Conservation (phyloP, 2,888 invertebrate species). For the Eristalinus aeneus region DNA sequence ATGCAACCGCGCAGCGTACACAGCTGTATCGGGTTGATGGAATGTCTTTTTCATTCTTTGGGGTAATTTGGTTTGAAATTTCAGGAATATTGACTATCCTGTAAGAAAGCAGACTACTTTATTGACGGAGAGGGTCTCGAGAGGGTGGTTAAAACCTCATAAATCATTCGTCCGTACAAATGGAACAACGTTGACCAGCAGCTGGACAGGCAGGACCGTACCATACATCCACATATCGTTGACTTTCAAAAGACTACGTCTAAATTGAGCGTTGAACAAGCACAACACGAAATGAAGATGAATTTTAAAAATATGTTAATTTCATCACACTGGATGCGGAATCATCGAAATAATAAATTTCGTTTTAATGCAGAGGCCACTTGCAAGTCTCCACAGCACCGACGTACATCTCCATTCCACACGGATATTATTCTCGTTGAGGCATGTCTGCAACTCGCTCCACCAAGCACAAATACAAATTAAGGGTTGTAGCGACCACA, state of each 20-base stretch:
- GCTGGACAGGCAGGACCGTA: background rate
- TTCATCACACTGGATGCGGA: background rate
- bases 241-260: background rate
- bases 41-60: background rate
- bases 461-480: constrained; percentile 28
- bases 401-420: background rate
- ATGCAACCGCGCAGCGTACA: background rate
- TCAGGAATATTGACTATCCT: background rate
- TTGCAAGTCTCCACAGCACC: background rate
- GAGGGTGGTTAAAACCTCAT: too few species aligned
- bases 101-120: background rate
- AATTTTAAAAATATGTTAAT: background rate
- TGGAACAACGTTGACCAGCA: too few species aligned
- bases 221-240: background rate
- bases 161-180: too few species aligned
- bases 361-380: background rate
- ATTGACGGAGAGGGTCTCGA: background rate
- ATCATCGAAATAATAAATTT: background rate
- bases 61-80: background rate
- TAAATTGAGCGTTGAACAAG: background rate
- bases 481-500: constrained; percentile 9
- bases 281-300: background rate
- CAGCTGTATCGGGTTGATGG: background rate
- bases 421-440: constrained; percentile 12
- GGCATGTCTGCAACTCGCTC: constrained; percentile 6